A percentile compares a stretch with the other conserved stretches of the same genome.
These are phyloP conservation scores for Hylaea fasciaria DNA, from an alignment of 2,888 invertebrate species.

Conservation along the genomic window DNA sequence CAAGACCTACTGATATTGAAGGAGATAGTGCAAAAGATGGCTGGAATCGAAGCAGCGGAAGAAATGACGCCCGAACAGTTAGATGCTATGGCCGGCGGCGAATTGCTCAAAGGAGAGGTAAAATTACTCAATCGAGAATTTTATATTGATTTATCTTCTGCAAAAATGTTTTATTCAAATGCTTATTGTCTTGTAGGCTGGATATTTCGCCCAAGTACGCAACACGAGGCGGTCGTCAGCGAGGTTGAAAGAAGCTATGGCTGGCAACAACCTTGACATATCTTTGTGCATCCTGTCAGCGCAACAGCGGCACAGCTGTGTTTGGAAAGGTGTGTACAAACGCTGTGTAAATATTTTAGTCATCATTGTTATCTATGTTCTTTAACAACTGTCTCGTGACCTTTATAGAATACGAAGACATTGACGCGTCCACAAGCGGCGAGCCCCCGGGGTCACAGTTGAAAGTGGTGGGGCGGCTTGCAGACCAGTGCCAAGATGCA, in stretches of 20 bases:
- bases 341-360: background rate
- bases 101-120: constrained; percentile 96
- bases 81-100: constrained; percentile 98
- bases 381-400: too few species aligned
- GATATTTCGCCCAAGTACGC: constrained; percentile 98
- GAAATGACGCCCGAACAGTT: constrained; percentile 98
- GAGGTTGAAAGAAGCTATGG: constrained; percentile 96
- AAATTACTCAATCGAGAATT: background rate
- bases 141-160: background rate
- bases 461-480: constrained; percentile 94
- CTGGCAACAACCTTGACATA: constrained; percentile 96
- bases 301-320: constrained; percentile 98
- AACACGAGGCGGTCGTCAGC: constrained; percentile 98
- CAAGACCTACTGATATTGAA: constrained; percentile 96
- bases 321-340: constrained; percentile 86
- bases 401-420: constrained; percentile 63
- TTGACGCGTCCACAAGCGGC: constrained; percentile 61
- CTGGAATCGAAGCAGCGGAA: constrained; percentile 98
- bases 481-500: constrained; percentile 98
- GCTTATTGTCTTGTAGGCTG: constrained; percentile 88
- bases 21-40: constrained; percentile 99
- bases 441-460: constrained; percentile 91
- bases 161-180: too few species aligned
- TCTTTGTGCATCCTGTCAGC: constrained; percentile 97
- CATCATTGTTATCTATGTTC: constrained; percentile 2